Evolutionary conservation across 2,888 invertebrate species (phyloP), one percentile per base, ranked within the genome.

Genomic region (Clivina fossor): DNA sequence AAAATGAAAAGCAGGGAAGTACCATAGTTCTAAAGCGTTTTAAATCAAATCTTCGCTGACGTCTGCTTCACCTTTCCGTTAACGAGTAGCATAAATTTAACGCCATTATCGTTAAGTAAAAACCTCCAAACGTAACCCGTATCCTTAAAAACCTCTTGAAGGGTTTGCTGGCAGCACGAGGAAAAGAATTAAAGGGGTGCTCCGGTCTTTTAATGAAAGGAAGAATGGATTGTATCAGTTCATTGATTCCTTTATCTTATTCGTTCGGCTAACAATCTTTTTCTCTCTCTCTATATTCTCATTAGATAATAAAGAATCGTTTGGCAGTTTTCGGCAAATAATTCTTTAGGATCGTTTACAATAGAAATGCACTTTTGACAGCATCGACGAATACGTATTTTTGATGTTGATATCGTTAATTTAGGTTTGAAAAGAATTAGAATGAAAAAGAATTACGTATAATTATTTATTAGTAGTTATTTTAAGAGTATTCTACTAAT

Each of bases 11-110:
- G n/a, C n/a, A n/a, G n/a, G n/a, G n/a, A n/a, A n/a, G n/a, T n/a
- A n/a, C 26, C 26, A 5, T 26, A 26, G 26, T 26, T 26, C n/a
- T n/a, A n/a, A n/a, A n/a, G n/a, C n/a, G n/a, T n/a, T n/a, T n/a
- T n/a, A n/a, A n/a, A n/a, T n/a, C n/a, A n/a, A n/a, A n/a, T n/a
- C n/a, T n/a, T 16, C 44, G 8, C 28, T 9, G 30, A 3, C 32
- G n/a, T n/a, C n/a, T n/a, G n/a, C n/a, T n/a, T n/a, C 13, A 2
- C 28, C 32, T 33, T 19, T 7, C 11, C 49, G 13, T 49, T 49
- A 49, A 49, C 40, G 49, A 49, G 49, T 28, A 28, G 40, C 49
- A 49, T 49, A 49, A 49, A 49, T 49, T 49, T 18, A 16, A n/a
- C 3, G 26, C 38, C 49, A 49, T 49, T 49, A 49, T 49, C 49